Conservation (phyloP, 1,140 invertebrate genomes). For the Chymomyza costata region DNA sequence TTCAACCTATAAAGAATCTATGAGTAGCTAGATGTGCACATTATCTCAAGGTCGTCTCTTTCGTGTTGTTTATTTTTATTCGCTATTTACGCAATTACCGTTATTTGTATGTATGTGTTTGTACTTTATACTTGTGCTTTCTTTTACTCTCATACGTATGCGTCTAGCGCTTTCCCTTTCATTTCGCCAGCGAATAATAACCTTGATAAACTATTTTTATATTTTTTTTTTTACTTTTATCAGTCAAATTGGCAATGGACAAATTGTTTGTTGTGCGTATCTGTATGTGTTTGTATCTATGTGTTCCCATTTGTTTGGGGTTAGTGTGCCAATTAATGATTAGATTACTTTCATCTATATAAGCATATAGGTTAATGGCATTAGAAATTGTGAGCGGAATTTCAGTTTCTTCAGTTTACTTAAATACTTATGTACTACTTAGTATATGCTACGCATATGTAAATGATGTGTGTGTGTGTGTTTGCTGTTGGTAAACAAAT, state of each 20-base stretch:
- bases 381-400: background rate
- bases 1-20: no score
- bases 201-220: conserved; percentile 73
- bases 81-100: conserved; percentile 20
- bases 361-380: conserved; percentile 46
- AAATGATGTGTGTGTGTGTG: conserved; percentile 23
- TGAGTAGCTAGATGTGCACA: conserved; percentile 58
- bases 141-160: background rate
- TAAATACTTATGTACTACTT: no score
- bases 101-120: background rate
- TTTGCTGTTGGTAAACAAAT: conserved; percentile 43
- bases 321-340: conserved; percentile 71
- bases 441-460: no score
- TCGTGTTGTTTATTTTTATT: conserved; percentile 22
- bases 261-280: conserved; percentile 1
- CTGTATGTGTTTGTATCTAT: no score
- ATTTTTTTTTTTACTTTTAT: no score
- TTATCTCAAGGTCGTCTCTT: conserved; percentile 62
- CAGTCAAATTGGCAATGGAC: conserved; percentile 55
- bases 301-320: conserved; percentile 59
- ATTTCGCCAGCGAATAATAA: conserved; percentile 48
- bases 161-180: conserved; percentile 21
- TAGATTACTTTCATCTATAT: conserved; percentile 36
- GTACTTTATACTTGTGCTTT: no score
- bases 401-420: no score